These are phyloP conservation scores for Phaethornis superciliosus DNA, from an alignment of 2,113 vertebrate genomes.

Conservation along the genomic window DNA sequence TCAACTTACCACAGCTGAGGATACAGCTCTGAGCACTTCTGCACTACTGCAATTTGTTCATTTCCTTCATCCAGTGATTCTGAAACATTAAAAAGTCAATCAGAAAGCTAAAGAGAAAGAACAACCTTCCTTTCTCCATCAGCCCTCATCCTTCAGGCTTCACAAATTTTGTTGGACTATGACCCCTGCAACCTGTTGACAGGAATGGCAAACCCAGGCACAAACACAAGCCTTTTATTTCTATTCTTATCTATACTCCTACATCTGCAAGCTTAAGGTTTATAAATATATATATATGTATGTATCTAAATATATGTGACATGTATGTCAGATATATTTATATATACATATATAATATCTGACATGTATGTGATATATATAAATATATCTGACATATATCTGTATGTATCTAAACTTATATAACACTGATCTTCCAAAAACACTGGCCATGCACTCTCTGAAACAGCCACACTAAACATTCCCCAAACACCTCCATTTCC, in stretches of 20 bases:
- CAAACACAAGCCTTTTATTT: not conserved
- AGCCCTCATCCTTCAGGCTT: not conserved
- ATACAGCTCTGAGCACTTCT: not conserved
- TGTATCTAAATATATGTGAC: no score
- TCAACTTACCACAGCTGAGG: not conserved
- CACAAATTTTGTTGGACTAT: not conserved
- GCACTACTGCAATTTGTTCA: not conserved
- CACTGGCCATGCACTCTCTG: not conserved
- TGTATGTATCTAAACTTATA: no score
- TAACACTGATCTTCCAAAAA: not conserved
- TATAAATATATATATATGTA: no score
- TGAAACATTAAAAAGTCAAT: not conserved
- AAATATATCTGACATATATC: no score
- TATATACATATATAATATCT: no score
- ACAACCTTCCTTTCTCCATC: not conserved
- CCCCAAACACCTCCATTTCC: not conserved
- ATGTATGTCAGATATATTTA: no score
- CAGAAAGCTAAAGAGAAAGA: not conserved
- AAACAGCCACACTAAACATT: fast-evolving
- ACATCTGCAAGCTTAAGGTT: not conserved
- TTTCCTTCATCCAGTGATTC: not conserved
- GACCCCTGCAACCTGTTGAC: not conserved
- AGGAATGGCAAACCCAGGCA: not conserved
- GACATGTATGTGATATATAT: no score
- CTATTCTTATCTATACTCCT: not conserved